Evolutionary conservation across 2,113 vertebrate species (phyloP).

Genomic region (Emydocephalus ijimae): DNA sequence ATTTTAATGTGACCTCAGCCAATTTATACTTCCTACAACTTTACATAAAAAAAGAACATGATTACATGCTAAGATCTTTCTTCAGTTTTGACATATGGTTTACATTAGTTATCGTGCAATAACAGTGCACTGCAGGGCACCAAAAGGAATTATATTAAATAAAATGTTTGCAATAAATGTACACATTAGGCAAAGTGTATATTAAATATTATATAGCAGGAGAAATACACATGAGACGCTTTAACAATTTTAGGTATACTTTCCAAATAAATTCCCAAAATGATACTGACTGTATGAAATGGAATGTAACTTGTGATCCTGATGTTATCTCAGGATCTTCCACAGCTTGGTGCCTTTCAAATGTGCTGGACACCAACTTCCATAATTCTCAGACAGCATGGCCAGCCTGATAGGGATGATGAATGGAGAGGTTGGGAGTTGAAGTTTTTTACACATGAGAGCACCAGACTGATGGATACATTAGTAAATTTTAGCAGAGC

Average conservation of each 20-base stretch:
- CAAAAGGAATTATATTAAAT: not conserved
- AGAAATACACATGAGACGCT: not conserved
- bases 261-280: not conserved
- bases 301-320: not conserved
- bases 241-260: not conserved
- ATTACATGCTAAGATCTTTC: not conserved
- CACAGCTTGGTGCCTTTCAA: not conserved
- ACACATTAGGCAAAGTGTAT: not conserved
- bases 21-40: not conserved
- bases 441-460: not conserved
- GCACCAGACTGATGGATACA: not conserved
- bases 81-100: not conserved
- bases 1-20: not conserved
- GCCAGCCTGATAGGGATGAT: not conserved
- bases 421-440: not conserved
- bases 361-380: not conserved
- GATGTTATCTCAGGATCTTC: not conserved
- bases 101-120: not conserved
- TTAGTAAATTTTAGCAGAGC: not conserved
- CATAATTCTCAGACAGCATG: not conserved
- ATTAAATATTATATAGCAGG: not conserved
- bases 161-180: not conserved
- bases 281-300: not conserved
- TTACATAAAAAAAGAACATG: not conserved
- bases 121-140: not conserved